Base-by-base conservation (phyloP, 2,113 vertebrate species). In the Irena cyanogastra region DNA sequence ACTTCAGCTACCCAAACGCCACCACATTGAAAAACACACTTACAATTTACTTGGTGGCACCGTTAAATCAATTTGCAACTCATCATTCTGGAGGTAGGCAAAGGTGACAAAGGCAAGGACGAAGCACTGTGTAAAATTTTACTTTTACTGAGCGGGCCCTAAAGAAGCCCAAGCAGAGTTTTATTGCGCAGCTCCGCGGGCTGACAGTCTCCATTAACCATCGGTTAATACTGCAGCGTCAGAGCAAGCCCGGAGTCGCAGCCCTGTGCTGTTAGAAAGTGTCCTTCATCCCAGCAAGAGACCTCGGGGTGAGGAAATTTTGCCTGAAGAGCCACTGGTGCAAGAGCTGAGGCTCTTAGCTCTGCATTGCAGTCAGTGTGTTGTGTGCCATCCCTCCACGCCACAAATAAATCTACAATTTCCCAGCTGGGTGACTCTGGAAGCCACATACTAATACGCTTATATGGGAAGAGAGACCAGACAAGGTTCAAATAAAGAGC, bases 171-270 rank as follows among this genome's bases (percentile, higher is more conserved):
- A 56, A 31, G 9, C 1, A 1, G 83, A 85, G 45, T 90, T 90
- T 80, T 78, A 90, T 65, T 83, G 83, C 1, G 8, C 2, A 1
- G 53, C 83, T 86, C 45, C 86, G 88, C 2, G 3, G 60, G 76
- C 94, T 91, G 95, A 96, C 95, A 97, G 80, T 92, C 57, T 86
- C 93, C 83, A 96, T 96, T 97, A 96, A 94, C 94, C 92, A 95
- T 88, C 21, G 18, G 80, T 66, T 96, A 91, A 93, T 85, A 59
- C 78, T 71, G 94, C 93, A 76, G 93, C 88, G 28, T 95, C 93
- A 95, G 90, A 96, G 89, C 77, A 83, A 95, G 84, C 33, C 66
- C 12, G 3, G 93, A 95, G 91, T 94, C 66, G 2, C 0, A 18
- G 95, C 87, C 89, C 86, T 50, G 76, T 3, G 79, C 83, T 92